Conservation (phyloP, 2,113 vertebrate genomes). For the Cheirogaleus medius region DNA sequence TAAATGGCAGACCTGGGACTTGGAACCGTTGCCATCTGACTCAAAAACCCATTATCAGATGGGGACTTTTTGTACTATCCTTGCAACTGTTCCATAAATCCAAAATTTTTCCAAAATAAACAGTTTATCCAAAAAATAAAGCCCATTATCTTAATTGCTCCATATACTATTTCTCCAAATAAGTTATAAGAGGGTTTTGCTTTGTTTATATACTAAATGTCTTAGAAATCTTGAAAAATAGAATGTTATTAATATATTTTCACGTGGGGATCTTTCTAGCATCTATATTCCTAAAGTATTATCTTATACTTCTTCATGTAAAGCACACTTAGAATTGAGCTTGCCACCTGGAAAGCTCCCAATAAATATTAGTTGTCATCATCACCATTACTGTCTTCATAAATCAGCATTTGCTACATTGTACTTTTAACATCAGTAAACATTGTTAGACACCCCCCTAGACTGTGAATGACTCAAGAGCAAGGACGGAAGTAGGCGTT, state of each 20-base stretch:
- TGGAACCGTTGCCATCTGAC: not conserved
- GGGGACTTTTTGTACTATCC: not conserved
- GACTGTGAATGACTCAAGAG: not conserved
- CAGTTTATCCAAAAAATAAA: constrained; percentile 19
- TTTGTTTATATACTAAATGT: not conserved
- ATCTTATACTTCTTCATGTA: not conserved
- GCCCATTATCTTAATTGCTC: not conserved
- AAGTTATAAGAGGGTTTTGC: not conserved
- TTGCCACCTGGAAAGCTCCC: not conserved
- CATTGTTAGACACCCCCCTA: not conserved
- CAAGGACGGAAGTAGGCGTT: not conserved
- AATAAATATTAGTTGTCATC: not conserved
- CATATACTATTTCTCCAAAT: not conserved
- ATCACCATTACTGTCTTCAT: not conserved
- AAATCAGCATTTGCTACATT: not conserved
- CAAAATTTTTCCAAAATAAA: not conserved
- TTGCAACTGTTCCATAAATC: not conserved
- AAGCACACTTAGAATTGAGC: not conserved
- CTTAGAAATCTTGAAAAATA: not conserved
- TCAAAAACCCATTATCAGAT: not conserved
- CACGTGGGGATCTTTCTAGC: not conserved
- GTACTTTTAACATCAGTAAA: not conserved
- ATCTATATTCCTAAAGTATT: not conserved
- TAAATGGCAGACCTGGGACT: not conserved
- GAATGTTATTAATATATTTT: not conserved